Evolutionary conservation across 2,888 invertebrate species (phyloP), one percentile per base, ranked within the genome.

Genomic region (Sphaeridia pumilis): DNA sequence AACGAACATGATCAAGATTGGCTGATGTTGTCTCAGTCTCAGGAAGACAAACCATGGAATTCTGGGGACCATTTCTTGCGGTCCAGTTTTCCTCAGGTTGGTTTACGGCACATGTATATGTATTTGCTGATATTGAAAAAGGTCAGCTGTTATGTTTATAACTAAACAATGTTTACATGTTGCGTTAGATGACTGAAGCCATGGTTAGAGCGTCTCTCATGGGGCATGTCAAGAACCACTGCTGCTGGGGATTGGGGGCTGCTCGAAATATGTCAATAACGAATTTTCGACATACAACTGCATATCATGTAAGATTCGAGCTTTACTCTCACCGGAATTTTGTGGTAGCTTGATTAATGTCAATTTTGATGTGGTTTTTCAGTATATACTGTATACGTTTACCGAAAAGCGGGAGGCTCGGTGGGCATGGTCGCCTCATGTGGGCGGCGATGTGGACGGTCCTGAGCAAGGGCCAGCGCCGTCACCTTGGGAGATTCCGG

Each of bases 321-420:
- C n/a, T n/a, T n/a, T n/a, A n/a, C n/a, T n/a, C n/a, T n/a, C n/a
- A n/a, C n/a, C n/a, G n/a, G n/a, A n/a, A n/a, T n/a, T n/a, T n/a
- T n/a, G n/a, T n/a, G n/a, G n/a, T n/a, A n/a, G n/a, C n/a, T 44
- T 44, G 14, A 48, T 24, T 14, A n/a, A 46, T 21, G 12, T 10
- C 22, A 47, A 48, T n/a, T 20, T 24, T 24, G 38, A 10, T 35
- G 22, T 35, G 7, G 5, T n/a, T 38, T 7, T 3, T 14, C 66
- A 76, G 75, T 76, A 76, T 61, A 71, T 72, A 25, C 66, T 76
- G 54, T 74, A 76, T 64, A 75, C 74, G 7, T 75, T 73, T 65
- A 72, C 73, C 4, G 76, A 76, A 64, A 70, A 70, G 38, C 67
- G 76, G 36, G 71, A 72, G 54, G 74, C 74, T 4, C 67, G 70